Base-by-base conservation (phyloP, 2,888 invertebrate genomes). In the Ichneumoninae sp. region DNA sequence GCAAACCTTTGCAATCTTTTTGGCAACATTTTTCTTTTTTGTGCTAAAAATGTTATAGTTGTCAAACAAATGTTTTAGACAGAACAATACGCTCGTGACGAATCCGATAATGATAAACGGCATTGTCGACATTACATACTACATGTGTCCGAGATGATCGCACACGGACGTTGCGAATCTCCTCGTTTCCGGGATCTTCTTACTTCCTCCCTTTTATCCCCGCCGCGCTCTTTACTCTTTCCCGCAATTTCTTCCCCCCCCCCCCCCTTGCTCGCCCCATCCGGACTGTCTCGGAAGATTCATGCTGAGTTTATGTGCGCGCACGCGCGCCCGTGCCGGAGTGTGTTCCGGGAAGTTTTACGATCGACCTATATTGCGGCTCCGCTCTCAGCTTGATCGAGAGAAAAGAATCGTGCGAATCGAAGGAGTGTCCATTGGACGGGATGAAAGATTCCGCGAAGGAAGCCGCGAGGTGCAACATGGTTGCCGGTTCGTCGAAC, bases 351-450 rank as follows among this genome's bases (percentile, higher is more conserved):
- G 44, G 10, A 26, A 60, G 73, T 57, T 73, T 73, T 73, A 73
- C 73, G 73, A 73, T 73, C 73, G 57, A 63, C 60, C 60, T 63
- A 63, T 63, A 63, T 40, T 16, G 57, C 52, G n/a, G 0, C 52
- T 16, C 26, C 19, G 30, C 19, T 3, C 19, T 30, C 16, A 5
- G 66, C 66, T 36, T 40, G 50, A 75, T 75, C 74, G 74, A 66
- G 66, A 52, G 54, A 30, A 69, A 44, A 52, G 66, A 68, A 76
- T 76, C 66, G 44, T 60, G 65, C 33, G 75, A 81, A 70, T 76
- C 76, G 81, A 70, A 81, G 54, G 70, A 70, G 81, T 70, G 81
- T 63, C 40, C 22, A 22, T 26, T 5, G 71, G 3, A 8, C 6
- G 44, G 71, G 22, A 54, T 36, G 57, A 71, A 71, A 54, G 40